A percentile compares a stretch with the other conserved stretches of the same genome.
Evolutionary conservation across 1,140 invertebrate species (phyloP).

Genomic region (Heterodera schachtii): DNA sequence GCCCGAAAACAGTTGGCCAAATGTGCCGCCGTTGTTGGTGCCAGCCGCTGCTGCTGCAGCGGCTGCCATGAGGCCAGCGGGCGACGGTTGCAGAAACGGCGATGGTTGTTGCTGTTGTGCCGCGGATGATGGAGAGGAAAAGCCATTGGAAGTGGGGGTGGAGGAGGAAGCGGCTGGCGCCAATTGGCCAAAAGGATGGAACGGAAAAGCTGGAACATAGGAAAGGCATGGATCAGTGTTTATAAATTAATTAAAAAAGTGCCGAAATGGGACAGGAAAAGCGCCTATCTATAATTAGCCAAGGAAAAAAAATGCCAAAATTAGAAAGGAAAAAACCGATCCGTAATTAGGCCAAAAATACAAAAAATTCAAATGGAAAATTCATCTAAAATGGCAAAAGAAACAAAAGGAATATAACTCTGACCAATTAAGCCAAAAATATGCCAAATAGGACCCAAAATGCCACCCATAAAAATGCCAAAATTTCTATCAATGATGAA

Average conservation of each 20-base stretch:
- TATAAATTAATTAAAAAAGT: too few species aligned
- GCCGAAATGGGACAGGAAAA: too few species aligned
- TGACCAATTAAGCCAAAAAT: background rate
- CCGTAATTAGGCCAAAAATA: too few species aligned
- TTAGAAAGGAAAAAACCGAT: too few species aligned
- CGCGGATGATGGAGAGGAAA: background rate
- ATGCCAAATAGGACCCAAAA: background rate
- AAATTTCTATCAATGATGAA: too few species aligned
- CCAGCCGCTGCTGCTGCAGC: background rate
- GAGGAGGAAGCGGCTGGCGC: background rate
- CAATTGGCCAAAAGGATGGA: slow-evolving; percentile 36
- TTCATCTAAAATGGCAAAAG: too few species aligned
- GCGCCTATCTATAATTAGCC: too few species aligned
- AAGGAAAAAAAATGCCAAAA: too few species aligned
- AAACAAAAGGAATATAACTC: background rate
- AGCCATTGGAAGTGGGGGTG: background rate
- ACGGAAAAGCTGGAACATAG: background rate
- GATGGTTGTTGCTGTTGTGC: slow-evolving; percentile 4
- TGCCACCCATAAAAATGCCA: too few species aligned
- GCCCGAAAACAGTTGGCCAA: background rate
- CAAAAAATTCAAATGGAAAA: too few species aligned
- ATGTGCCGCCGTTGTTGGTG: background rate
- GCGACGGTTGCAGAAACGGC: background rate
- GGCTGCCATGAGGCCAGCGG: background rate
- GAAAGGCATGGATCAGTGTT: too few species aligned